Evolutionary conservation across 2,113 vertebrate species (phyloP), one percentile per base, ranked within the genome.

Genomic region (Mormyrus iriodes): DNA sequence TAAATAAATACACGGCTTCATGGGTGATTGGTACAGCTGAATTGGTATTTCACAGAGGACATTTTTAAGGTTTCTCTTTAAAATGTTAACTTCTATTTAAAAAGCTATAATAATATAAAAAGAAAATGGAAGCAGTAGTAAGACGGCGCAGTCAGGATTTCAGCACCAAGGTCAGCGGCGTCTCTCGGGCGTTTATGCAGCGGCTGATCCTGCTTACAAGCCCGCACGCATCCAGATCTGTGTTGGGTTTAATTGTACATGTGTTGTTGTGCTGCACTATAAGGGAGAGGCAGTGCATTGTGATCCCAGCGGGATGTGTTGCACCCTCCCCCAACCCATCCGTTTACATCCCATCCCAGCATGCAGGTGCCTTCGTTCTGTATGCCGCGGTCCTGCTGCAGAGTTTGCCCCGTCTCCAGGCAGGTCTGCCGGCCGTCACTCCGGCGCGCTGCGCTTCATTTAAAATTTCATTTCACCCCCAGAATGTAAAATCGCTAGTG

Each of bases 161-260:
- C 90, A 92, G 91, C 19, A 89, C 88, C 89, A 92, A 31, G 90
- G 90, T 90, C 88, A 92, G 91, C 51, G 49, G 5, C 84, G 21
- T 27, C 17, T 52, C 24, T 13, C 84, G 27, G 49, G 10, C 4
- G 46, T 86, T 15, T 35, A 35, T 2, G n/a, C 85, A 48, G 39
- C 19, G 79, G 39, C 27, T 7, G 46, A 49, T 85, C 2, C 51
- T 31, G 4, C 48, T 48, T 53, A 13, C 4, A 31, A 39, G 6
- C n/a, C 17, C 79, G 8, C 2, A n/a, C 7, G 19, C 79, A 82
- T 39, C 24, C 76, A 82, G 76, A 52, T 87, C 46, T 86, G 85
- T 88, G 69, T 84, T 90, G 31, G 69, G 55, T 48, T 83, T 89
- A 46, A 46, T 83, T 83, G 79, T 83, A 24, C 15, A 46, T n/a